Percentiles rank a stretch among this genome's conserved stretches.
These are phyloP conservation scores for Athalia cordata DNA, from an alignment of 2,888 invertebrate genomes.

Conservation along the genomic window DNA sequence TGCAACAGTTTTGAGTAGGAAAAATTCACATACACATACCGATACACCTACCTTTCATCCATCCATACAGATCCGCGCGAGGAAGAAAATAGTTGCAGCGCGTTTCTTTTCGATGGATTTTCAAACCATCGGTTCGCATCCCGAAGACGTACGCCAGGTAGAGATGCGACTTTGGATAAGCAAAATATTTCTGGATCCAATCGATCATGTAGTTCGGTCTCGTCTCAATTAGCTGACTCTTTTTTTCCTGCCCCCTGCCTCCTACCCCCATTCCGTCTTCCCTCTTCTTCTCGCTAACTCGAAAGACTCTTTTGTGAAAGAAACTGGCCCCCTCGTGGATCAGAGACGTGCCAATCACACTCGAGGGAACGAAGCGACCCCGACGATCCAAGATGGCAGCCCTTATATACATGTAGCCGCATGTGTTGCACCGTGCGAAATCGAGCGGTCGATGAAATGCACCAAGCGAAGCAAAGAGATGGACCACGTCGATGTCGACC, in stretches of 20 bases:
- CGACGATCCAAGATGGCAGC: slow-evolving; percentile 54
- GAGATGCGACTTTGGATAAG: slow-evolving; percentile 38
- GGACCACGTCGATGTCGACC: slow-evolving; percentile 37
- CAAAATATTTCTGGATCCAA: slow-evolving; percentile 43
- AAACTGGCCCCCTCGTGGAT: slow-evolving; percentile 9
- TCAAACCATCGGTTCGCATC: slow-evolving; percentile 30
- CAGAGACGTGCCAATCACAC: slow-evolving; percentile 42
- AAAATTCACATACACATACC: background rate
- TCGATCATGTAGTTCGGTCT: slow-evolving; percentile 37
- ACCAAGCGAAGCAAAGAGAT: slow-evolving; percentile 27
- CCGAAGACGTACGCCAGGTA: slow-evolving; percentile 1
- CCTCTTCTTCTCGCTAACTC: too few relatives aligned
- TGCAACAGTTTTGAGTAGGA: background rate
- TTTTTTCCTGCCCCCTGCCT: background rate
- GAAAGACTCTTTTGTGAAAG: slow-evolving; percentile 26
- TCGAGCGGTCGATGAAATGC: slow-evolving; percentile 51
- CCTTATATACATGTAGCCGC: too few relatives aligned
- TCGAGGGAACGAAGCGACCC: slow-evolving; percentile 31
- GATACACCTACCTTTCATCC: too few relatives aligned
- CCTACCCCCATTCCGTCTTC: too few relatives aligned
- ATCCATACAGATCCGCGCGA: background rate
- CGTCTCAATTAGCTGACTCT: slow-evolving; percentile 41
- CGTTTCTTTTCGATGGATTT: slow-evolving; percentile 20
- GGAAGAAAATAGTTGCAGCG: background rate
- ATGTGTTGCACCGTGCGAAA: slow-evolving; percentile 54